Conservation (phyloP, 2,888 invertebrate genomes). For the Drosophila austrosaltans region DNA sequence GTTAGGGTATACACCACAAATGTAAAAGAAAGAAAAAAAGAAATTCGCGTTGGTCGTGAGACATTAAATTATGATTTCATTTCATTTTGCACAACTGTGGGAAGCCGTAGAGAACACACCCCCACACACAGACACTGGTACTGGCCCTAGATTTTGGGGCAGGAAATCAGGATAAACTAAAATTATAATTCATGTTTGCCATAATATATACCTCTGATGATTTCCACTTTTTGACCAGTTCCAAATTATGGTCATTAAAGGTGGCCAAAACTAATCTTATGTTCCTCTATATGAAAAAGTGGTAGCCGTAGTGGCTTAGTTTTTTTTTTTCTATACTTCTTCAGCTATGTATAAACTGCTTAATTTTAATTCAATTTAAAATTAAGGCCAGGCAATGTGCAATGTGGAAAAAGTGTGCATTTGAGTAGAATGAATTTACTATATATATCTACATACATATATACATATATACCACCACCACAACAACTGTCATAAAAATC, state of each 20-base stretch:
- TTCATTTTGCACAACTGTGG: slow-evolving; percentile 31
- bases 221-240: slow-evolving; percentile 26
- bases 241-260: slow-evolving; percentile 76
- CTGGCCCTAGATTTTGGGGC: slow-evolving; percentile 23
- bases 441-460: background rate
- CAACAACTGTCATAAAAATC: slow-evolving; percentile 82
- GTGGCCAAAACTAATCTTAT: slow-evolving; percentile 38
- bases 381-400: slow-evolving; percentile 8
- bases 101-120: slow-evolving; percentile 41
- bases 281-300: slow-evolving; percentile 13
- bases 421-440: slow-evolving; percentile 60
- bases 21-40: no score
- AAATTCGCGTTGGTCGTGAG: slow-evolving; percentile 50
- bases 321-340: background rate
- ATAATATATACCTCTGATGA: background rate
- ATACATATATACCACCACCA: slow-evolving; percentile 31
- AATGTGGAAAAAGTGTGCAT: slow-evolving; percentile 36
- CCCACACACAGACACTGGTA: slow-evolving; percentile 44
- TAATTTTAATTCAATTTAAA: slow-evolving; percentile 70
- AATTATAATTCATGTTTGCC: slow-evolving; percentile 58
- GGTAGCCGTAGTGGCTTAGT: background rate
- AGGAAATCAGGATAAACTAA: slow-evolving; percentile 67
- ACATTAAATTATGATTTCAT: slow-evolving; percentile 73
- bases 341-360: slow-evolving; percentile 55
- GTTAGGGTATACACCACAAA: background rate